Base-by-base conservation (phyloP, 35 echinoderm and acorn worm species). In the Lytechinus pictus region DNA sequence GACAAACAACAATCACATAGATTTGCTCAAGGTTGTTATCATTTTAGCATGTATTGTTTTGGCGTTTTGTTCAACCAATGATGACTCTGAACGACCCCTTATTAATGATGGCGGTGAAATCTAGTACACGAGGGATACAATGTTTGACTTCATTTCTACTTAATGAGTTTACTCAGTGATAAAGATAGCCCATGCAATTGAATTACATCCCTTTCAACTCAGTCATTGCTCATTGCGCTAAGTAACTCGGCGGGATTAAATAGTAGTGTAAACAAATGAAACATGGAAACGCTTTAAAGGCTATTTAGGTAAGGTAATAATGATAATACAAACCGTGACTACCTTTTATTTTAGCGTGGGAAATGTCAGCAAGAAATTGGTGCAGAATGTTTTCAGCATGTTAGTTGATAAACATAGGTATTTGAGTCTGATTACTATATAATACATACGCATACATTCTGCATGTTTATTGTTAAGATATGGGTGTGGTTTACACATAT, bases 81-180 rank as follows among this genome's bases (percentile, higher is more conserved):
- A 44, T 16, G n/a, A 79, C 2, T 24, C 19, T 24, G 16, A 24
- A 79, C 19, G 66, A 79, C 66, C 21, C 66, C 16, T 79, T 79
- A 24, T 79, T 79, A 24, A n/a, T 79, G 66, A 79, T 24, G 6
- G 66, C n/a, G 66, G n/a, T 79, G 19, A 79, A 79, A 79, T 79
- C 19, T 79, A 79, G 24, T 79, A n/a, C 66, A 79, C 66, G 66
- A 79, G 19, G 66, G 66, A 79, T 79, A 19, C 66, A 7, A 24
- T 79, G 66, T 79, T 79, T 79, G 66, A 79, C 66, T 79, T 79
- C 16, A 79, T 79, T 79, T 79, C 66, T 79, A 79, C 66, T 79
- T 79, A 79, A 79, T n/a, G 66, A 79, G 66, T 79, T 79, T 4
- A 79, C 66, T 79, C n/a, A 24, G 66, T 79, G 66, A 79, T 79